Percentiles rank a stretch among this genome's conserved stretches.
Evolutionary conservation across 2,888 invertebrate species (phyloP).

Genomic region (Ectobius pallidus): DNA sequence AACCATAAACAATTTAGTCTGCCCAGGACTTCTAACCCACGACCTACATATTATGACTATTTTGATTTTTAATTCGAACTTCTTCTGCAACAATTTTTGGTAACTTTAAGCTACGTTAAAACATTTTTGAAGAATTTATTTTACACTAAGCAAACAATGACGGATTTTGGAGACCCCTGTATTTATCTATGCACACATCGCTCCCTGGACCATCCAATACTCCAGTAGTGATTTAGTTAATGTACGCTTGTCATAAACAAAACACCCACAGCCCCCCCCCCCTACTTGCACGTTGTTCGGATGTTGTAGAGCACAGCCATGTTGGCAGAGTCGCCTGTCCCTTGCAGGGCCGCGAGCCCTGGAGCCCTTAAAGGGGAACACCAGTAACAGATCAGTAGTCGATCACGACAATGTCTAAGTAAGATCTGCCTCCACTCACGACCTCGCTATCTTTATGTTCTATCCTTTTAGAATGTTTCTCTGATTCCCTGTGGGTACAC

Average conservation of each 20-base stretch:
- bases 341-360: constrained; percentile 22
- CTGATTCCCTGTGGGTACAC: no score
- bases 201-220: constrained; percentile 3
- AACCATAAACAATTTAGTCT: no score
- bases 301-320: neutral
- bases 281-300: neutral
- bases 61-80: no score
- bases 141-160: no score
- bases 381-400: neutral
- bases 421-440: neutral
- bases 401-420: neutral
- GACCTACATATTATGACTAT: no score
- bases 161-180: neutral
- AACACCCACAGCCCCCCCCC: constrained; percentile 20
- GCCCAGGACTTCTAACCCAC: no score
- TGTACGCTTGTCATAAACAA: constrained; percentile 20
- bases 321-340: constrained; percentile 15
- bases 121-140: no score
- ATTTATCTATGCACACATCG: constrained; percentile 10
- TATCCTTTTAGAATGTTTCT: neutral
- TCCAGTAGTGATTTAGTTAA: constrained; percentile 7
- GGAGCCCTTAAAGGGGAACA: constrained; percentile 21
- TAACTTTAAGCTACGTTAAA: no score
- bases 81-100: no score
- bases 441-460: neutral